Evolutionary conservation across 1,140 invertebrate genomes (phyloP).

Genomic region (honey bee (Apis mellifera)): DNA sequence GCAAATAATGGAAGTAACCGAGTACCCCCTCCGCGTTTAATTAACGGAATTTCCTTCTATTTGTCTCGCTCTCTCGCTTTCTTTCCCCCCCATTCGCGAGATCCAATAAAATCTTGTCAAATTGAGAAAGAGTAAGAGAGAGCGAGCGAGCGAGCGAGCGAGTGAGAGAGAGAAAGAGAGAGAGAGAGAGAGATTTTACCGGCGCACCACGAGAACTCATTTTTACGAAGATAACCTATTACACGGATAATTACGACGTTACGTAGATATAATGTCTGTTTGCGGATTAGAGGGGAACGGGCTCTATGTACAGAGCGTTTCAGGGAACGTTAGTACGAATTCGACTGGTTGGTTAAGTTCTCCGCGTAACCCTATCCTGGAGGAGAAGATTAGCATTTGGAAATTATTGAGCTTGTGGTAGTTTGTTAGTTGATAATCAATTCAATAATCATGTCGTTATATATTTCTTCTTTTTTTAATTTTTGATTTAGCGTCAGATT

Average conservation of each 20-base stretch:
- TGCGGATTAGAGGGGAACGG: neutral
- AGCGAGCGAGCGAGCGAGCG: no score
- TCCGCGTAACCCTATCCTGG: neutral
- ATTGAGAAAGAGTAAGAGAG: neutral
- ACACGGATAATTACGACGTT: slow-evolving; percentile 3
- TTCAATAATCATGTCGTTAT: no score
- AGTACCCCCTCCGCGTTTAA: slow-evolving; percentile 15
- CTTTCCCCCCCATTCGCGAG: neutral
- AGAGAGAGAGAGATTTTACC: neutral
- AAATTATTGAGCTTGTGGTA: no score
- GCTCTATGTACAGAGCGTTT: neutral
- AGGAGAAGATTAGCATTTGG: neutral
- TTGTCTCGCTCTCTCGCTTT: no score
- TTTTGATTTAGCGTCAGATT: no score
- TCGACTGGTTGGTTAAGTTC: neutral
- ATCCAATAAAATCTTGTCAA: neutral
- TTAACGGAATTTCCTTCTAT: slow-evolving; percentile 20
- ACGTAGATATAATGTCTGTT: slow-evolving; percentile 20
- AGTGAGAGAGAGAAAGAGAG: no score
- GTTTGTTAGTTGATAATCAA: no score
- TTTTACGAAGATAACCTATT: slow-evolving; percentile 7
- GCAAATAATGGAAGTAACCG: slow-evolving; percentile 19
- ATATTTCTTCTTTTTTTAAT: no score
- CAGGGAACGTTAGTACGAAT: neutral
- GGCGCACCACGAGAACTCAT: neutral